Evolutionary conservation across 2,113 vertebrate species (phyloP), one percentile per base, ranked within the genome.

Genomic region (Bos javanicus): DNA sequence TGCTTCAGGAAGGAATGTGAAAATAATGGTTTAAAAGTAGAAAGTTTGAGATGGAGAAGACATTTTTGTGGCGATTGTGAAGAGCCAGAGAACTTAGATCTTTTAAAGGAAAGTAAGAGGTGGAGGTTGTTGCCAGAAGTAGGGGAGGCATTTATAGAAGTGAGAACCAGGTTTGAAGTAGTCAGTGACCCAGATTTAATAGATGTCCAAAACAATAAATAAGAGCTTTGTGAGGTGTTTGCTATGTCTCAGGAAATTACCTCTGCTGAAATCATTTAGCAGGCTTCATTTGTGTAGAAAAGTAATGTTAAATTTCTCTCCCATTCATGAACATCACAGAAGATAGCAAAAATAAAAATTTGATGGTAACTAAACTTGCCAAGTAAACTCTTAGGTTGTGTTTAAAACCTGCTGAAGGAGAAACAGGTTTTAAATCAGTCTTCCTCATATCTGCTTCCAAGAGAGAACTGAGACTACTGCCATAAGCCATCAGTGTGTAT

Each of bases 201-300:
- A 94, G 36, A 89, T 52, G 50, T 57, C 33, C 59, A 46, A 14
- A 94, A 92, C 36, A 33, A 28, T 71, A 33, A 92, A 11, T 82
- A 60, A 88, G 94, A 39, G 57, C 46, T 19, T 82, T 84, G 48
- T 91, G 46, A 74, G 33, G 28, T 78, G 2, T 76, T 93, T 90
- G n/a, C 36, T 91, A 93, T 96, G 56, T 60, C 64, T 84, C 25
- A 74, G 76, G 80, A 81, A 60, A 84, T 96, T 54, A 23, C n/a
- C 43, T 97, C 64, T 87, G 84, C 50, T 36, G 28, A 87, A 87
- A 80, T 67, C 25, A 52, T 33, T 50, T 33, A 67, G 25, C 30
- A n/a, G 28, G 91, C 39, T 87, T 80, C 82, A 26, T 92, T 94
- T 86, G 36, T 80, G 26, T 86, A 97, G 80, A 89, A 94, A 97